phyloP scores from a whole-genome alignment of 1,140 invertebrate genomes.

The Heliconius congener region DNA sequence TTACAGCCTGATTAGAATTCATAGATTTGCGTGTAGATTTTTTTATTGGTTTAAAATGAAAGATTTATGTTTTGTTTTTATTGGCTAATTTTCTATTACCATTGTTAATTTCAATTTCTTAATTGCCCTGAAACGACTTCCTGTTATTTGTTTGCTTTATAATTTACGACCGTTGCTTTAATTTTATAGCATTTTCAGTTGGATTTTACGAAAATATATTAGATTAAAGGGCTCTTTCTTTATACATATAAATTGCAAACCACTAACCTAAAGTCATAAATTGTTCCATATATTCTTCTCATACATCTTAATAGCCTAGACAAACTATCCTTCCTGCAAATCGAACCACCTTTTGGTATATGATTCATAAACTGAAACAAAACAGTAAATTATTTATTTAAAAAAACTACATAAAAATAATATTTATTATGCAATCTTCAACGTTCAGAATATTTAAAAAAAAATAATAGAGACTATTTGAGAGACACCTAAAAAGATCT shows the following conservation, averaged over 20 bases:
- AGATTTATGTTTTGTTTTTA: constrained; percentile 31
- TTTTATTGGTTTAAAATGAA: constrained; percentile 52
- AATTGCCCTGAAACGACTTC: constrained; percentile 22
- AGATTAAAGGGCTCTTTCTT: too few species aligned
- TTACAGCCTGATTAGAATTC: constrained; percentile 45
- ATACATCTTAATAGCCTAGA: constrained; percentile 90
- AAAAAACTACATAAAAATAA: too few species aligned
- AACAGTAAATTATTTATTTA: not conserved
- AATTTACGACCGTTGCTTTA: not conserved
- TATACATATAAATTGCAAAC: not conserved
- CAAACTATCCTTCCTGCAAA: constrained; percentile 91
- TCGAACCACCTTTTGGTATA: constrained; percentile 90
- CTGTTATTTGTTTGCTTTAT: not conserved
- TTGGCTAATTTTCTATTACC: not conserved
- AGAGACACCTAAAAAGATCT: not conserved
- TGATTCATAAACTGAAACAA: constrained; percentile 89
- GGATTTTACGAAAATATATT: not conserved
- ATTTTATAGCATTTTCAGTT: not conserved
- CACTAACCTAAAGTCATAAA: constrained; percentile 91
- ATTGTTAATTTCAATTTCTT: constrained; percentile 22
- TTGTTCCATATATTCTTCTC: constrained; percentile 89
- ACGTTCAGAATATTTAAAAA: too few species aligned
- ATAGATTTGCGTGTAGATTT: constrained; percentile 50
- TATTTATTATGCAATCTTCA: too few species aligned
- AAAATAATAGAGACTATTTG: not conserved